Conservation (phyloP, 64 coral and sea anemone species). For the Dendronephthya gigantea region DNA sequence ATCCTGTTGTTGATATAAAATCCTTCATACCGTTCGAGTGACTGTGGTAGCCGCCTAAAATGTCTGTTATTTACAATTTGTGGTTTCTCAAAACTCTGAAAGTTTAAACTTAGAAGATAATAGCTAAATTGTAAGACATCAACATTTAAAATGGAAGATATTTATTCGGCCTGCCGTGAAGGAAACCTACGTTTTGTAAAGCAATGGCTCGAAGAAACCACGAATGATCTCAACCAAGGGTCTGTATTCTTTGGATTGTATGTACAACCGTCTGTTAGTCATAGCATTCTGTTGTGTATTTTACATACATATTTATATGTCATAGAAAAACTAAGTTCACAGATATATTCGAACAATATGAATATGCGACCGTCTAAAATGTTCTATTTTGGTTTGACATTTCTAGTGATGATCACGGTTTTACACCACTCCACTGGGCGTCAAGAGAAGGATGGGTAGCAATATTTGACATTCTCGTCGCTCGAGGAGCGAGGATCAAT, state of each 20-base stretch:
- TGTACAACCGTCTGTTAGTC: neutral
- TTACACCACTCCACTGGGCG: constrained; percentile 88
- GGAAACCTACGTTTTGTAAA: constrained; percentile 95
- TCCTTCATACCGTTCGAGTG: neutral
- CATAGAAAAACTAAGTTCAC: neutral
- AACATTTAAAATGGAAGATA: constrained; percentile 65
- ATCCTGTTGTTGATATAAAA: neutral
- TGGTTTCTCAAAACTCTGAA: neutral
- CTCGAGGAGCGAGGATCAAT: constrained; percentile 71
- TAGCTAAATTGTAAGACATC: neutral
- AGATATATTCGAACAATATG: neutral
- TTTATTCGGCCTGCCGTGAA: constrained; percentile 91
- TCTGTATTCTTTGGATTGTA: constrained; percentile 22
- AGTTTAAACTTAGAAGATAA: neutral
- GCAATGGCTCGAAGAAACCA: constrained; percentile 94
- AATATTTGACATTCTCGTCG: constrained; percentile 76
- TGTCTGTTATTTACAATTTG: neutral
- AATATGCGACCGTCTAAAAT: neutral
- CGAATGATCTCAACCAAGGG: constrained; percentile 95
- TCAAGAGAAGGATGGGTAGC: constrained; percentile 70
- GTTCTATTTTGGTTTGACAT: constrained; percentile 27
- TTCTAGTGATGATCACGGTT: constrained; percentile 90
- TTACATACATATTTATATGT: neutral
- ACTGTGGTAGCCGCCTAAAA: constrained; percentile 16
- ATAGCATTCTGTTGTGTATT: neutral